Conservation (phyloP, 2,888 invertebrate species). For the Apeira syringaria region DNA sequence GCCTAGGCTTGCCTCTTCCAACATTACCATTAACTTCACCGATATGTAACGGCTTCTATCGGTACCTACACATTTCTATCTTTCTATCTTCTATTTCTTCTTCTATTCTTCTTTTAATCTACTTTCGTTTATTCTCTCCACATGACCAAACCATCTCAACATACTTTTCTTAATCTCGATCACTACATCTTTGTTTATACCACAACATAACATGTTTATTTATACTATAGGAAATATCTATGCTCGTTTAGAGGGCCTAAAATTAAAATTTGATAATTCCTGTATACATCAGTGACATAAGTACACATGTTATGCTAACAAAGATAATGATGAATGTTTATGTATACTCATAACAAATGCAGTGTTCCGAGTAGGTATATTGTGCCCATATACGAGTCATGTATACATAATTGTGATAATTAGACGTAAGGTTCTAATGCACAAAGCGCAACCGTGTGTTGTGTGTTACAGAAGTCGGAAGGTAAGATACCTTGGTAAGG, state of each 20-base stretch:
- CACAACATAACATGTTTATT: too few species aligned
- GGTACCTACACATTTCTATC: too few species aligned
- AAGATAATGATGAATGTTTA: constrained; percentile 16
- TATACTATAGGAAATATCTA: neutral
- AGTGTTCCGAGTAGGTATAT: neutral
- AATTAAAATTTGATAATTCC: constrained; percentile 2
- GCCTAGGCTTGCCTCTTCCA: too few species aligned
- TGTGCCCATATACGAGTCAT: too few species aligned
- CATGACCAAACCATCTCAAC: too few species aligned
- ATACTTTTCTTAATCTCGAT: too few species aligned
- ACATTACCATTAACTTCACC: too few species aligned
- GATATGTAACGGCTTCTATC: too few species aligned
- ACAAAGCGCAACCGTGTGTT: neutral
- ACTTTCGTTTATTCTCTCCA: too few species aligned
- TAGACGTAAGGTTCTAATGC: constrained; percentile 9
- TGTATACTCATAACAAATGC: constrained; percentile 17
- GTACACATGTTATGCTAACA: constrained; percentile 5
- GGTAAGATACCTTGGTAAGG: neutral
- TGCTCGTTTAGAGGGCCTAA: neutral
- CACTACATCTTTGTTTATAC: too few species aligned
- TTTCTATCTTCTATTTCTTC: too few species aligned
- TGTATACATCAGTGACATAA: constrained; percentile 1
- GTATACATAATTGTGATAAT: constrained; percentile 10
- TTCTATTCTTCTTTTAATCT: too few species aligned
- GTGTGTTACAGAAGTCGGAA: neutral